phyloP scores from a whole-genome alignment of 2,888 invertebrate genomes.

The Protonemura montana region DNA sequence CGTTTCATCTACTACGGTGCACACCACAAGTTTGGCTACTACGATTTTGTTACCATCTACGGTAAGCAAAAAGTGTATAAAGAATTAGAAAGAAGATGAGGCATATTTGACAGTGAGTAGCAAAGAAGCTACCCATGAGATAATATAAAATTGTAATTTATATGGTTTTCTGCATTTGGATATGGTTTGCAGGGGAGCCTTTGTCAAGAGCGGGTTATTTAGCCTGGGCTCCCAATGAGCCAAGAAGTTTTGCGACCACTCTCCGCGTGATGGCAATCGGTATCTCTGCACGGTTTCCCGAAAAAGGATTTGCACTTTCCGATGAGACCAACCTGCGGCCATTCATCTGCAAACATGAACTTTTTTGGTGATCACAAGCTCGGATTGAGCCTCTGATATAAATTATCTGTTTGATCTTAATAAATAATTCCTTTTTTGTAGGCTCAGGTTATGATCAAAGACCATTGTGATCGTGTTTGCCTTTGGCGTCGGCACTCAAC shows the following conservation, averaged over 20 bases:
- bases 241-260: neutral
- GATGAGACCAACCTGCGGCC: neutral
- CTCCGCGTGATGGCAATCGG: neutral
- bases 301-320: neutral
- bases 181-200: neutral
- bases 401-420: neutral
- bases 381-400: neutral
- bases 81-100: slow-evolving; percentile 17
- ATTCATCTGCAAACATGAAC: neutral
- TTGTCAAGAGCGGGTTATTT: neutral
- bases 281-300: neutral
- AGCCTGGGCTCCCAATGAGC: neutral
- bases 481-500: too few relatives aligned
- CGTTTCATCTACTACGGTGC: neutral
- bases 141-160: too few relatives aligned
- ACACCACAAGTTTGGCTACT: neutral
- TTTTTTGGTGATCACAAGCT: neutral
- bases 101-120: too few relatives aligned
- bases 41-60: slow-evolving; percentile 28
- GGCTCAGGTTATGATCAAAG: too few relatives aligned
- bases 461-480: too few relatives aligned
- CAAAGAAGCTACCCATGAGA: too few relatives aligned
- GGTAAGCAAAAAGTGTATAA: slow-evolving; percentile 36
- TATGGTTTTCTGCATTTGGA: too few relatives aligned
- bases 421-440: too few relatives aligned